A percentile compares a stretch with the other conserved stretches of the same genome.
Conservation (phyloP, 2,797 vertebrate species). For the Coccyzus lansbergi region DNA sequence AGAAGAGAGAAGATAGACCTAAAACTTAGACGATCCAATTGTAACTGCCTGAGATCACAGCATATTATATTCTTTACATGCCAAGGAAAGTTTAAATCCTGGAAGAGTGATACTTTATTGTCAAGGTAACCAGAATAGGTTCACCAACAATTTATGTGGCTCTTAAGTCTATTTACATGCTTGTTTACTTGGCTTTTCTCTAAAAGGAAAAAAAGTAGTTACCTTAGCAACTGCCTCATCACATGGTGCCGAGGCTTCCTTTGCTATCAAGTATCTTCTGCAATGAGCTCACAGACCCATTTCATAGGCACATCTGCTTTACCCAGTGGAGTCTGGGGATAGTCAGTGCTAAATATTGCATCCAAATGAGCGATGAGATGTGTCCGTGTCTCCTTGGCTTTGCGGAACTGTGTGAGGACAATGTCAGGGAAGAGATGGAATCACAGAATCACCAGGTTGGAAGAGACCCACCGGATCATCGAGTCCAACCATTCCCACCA, state of each 20-base stretch:
- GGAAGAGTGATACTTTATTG: slow-evolving; percentile 65
- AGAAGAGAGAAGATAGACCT: not conserved
- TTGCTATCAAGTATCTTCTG: slow-evolving; percentile 51
- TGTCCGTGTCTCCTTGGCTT: not conserved
- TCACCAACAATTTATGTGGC: slow-evolving; percentile 77
- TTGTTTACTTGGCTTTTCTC: slow-evolving; percentile 79
- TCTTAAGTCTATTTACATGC: slow-evolving; percentile 77
- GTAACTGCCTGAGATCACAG: slow-evolving; percentile 2
- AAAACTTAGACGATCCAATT: not conserved
- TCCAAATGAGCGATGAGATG: not conserved
- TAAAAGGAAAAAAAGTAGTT: slow-evolving; percentile 65
- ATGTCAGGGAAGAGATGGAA: not conserved
- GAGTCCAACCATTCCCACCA: no score
- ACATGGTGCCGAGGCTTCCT: slow-evolving; percentile 43
- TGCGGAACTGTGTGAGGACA: not conserved
- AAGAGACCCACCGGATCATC: no score
- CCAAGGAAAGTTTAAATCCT: slow-evolving; percentile 67
- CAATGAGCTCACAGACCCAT: slow-evolving; percentile 7
- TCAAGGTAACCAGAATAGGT: slow-evolving; percentile 78
- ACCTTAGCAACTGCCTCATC: slow-evolving; percentile 77
- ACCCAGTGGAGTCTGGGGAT: not conserved
- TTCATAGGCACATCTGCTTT: slow-evolving; percentile 3
- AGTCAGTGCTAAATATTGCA: not conserved
- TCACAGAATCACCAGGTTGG: no score
- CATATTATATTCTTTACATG: not conserved